Conservation (phyloP, 1,140 invertebrate species). For the Halictus rubicundus region DNA sequence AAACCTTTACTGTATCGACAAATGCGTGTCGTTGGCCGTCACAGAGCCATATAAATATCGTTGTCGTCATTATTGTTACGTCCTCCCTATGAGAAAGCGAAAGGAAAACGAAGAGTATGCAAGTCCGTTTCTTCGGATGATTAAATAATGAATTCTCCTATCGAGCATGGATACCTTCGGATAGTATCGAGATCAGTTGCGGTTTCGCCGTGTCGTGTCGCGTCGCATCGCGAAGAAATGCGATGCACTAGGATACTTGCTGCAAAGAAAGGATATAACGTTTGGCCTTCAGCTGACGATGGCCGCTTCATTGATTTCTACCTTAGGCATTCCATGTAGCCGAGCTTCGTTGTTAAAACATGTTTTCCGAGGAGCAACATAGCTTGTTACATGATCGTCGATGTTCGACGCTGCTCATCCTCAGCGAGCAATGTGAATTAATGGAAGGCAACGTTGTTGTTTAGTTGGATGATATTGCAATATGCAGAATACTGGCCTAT, state of each 20-base stretch:
- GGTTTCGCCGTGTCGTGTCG: background rate
- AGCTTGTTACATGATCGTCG: background rate
- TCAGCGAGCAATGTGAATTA: background rate
- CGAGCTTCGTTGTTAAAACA: constrained; percentile 43
- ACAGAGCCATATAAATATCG: too few species aligned
- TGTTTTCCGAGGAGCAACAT: constrained; percentile 7
- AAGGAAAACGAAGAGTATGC: background rate
- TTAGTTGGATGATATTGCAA: constrained; percentile 4
- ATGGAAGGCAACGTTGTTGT: background rate
- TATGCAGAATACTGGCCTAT: background rate
- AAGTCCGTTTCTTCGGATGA: background rate
- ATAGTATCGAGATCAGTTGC: background rate
- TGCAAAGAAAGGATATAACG: constrained; percentile 6
- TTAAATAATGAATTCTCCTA: background rate
- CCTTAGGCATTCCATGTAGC: constrained; percentile 49
- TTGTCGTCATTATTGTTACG: background rate
- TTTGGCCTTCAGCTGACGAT: constrained; percentile 50
- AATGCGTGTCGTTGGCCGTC: too few species aligned
- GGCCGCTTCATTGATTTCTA: constrained; percentile 54
- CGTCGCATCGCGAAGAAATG: background rate
- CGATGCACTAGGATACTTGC: constrained; percentile 24
- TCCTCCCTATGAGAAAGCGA: background rate
- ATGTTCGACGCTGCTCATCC: background rate
- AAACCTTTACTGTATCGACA: too few species aligned
- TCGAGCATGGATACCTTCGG: background rate